Base-by-base conservation (phyloP, 2,113 vertebrate species). In the Dicrurus megarhynchus region DNA sequence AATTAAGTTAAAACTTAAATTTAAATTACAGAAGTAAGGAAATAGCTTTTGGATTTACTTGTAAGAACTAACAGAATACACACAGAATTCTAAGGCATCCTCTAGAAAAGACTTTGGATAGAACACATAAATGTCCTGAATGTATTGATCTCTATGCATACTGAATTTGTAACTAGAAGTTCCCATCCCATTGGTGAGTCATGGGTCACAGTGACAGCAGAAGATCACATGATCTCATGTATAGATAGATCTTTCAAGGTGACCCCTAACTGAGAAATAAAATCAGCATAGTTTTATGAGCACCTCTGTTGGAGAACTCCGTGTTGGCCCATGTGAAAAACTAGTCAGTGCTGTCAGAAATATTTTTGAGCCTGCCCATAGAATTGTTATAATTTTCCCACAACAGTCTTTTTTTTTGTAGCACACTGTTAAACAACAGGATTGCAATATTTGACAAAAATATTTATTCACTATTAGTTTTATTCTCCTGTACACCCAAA, bases 381-480 rank as follows among this genome's bases (percentile, higher is more conserved):
- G 73, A 91, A 87, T 44, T 55, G 56, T 56, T 77, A 90, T 50
- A 81, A 59, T 83, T 96, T 85, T 92, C 44, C 44, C 49, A 63
- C 92, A 95, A 87, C 50, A 79, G 61, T 80, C 19, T 79, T 94
- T 80, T 37, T n/a, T 56, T 27, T n/a, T 5, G 64, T 79, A 96
- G 89, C 83, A 87, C 33, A 14, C 71, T 90, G 88, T 73, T 97
- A 89, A 96, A 90, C 60, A 90, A 76, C 56, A 76, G 78, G 74
- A 97, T 96, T 82, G 85, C 27, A 96, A 87, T 22, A 35, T 67
- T 91, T 92, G 74, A 74, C 75, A 97, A 93, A 96, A 97, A 90
- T 82, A 91, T 95, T 95, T 89, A 92, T 91, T 96, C 70, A 44
- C 53, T 82, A 56, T 77, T 76, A 82, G 75, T 96, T 97, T 96